Evolutionary conservation across 1,140 invertebrate genomes (phyloP).

Genomic region (Leptinotarsa texana): DNA sequence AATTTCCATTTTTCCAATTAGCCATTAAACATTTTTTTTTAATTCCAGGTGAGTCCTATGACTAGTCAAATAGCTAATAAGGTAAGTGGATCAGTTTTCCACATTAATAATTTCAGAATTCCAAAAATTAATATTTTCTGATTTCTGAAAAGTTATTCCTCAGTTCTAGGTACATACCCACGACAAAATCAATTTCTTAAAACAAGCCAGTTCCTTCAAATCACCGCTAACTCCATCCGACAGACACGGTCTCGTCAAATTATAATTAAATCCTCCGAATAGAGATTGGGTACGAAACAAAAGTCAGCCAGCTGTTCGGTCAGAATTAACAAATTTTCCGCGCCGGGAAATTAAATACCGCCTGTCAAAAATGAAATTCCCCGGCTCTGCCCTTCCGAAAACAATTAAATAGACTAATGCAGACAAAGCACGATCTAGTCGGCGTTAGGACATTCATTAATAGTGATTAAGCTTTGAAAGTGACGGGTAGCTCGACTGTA

Average conservation of each 20-base stretch:
- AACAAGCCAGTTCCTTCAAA: not conserved
- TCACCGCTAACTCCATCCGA: not conserved
- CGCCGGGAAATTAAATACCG: slow-evolving; percentile 19
- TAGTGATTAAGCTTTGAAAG: slow-evolving; percentile 14
- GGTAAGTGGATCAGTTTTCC: too few species aligned
- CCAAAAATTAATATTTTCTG: too few species aligned
- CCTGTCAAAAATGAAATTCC: slow-evolving; percentile 20
- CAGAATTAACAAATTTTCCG: slow-evolving; percentile 6
- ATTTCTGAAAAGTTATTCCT: too few species aligned
- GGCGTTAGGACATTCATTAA: slow-evolving; percentile 20
- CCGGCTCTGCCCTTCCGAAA: slow-evolving; percentile 18
- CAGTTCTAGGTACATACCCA: too few species aligned
- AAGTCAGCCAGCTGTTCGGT: not conserved
- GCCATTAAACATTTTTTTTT: too few species aligned
- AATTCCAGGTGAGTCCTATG: too few species aligned
- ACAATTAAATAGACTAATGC: slow-evolving; percentile 20
- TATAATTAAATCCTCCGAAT: slow-evolving; percentile 3
- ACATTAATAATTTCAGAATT: too few species aligned
- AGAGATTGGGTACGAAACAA: not conserved
- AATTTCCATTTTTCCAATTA: too few species aligned
- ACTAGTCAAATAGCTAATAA: too few species aligned
- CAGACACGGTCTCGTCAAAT: not conserved
- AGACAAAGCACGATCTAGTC: slow-evolving; percentile 21
- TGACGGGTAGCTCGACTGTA: not conserved
- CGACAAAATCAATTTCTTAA: not conserved